These are phyloP conservation scores for Chaenogobius annularis DNA, from an alignment of 2,113 vertebrate genomes.

Conservation along the genomic window DNA sequence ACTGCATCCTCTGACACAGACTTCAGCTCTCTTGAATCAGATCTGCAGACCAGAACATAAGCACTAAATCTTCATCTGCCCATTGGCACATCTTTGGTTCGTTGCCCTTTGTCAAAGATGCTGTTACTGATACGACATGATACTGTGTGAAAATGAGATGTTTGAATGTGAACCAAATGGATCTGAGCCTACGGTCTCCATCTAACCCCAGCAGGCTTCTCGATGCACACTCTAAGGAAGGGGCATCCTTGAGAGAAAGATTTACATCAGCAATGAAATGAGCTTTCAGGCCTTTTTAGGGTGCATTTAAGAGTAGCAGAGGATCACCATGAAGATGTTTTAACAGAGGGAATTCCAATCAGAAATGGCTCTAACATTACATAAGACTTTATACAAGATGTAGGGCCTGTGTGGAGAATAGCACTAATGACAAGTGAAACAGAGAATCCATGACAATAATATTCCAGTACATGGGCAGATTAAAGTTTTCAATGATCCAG, in stretches of 20 bases:
- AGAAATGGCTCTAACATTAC: slow-evolving; percentile 21
- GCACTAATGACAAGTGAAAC: slow-evolving; percentile 8
- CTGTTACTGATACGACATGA: slow-evolving; percentile 45
- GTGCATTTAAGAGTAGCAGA: slow-evolving; percentile 15
- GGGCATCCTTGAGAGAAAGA: slow-evolving; percentile 10
- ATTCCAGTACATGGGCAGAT: slow-evolving; percentile 8
- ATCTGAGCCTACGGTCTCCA: slow-evolving; percentile 24
- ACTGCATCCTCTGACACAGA: slow-evolving; percentile 6
- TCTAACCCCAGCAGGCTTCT: slow-evolving; percentile 8
- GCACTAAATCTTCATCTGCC: slow-evolving; percentile 34
- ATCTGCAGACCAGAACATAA: neutral
- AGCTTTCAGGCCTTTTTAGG: slow-evolving; percentile 11
- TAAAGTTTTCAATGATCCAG: neutral
- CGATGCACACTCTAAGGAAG: slow-evolving; percentile 11
- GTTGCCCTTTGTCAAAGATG: slow-evolving; percentile 40
- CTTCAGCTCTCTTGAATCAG: slow-evolving; percentile 22
- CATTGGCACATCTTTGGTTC: slow-evolving; percentile 34
- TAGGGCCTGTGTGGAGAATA: slow-evolving; percentile 8
- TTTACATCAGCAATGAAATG: slow-evolving; percentile 19
- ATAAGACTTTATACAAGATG: slow-evolving; percentile 20
- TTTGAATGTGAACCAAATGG: slow-evolving; percentile 53
- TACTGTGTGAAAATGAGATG: slow-evolving; percentile 38
- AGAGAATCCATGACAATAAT: neutral
- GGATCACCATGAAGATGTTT: neutral
- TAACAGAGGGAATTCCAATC: slow-evolving; percentile 14